A percentile compares a stretch with the other conserved stretches of the same genome.
phyloP scores from a whole-genome alignment of 2,888 invertebrate genomes.

The Stictocephala bisonia region DNA sequence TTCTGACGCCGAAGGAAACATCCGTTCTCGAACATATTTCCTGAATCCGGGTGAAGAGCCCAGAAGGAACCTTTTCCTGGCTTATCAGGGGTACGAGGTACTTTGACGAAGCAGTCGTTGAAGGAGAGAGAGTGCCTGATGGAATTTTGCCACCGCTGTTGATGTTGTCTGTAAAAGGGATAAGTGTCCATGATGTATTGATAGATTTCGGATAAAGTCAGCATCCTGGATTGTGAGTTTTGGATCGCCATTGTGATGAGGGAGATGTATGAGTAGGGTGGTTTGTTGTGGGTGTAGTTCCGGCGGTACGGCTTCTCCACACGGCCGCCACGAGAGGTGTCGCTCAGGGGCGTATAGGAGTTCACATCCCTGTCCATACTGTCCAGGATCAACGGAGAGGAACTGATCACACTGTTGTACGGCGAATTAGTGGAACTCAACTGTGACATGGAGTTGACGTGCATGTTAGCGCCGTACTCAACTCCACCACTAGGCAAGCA shows the following conservation, averaged over 20 bases:
- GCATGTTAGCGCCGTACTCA: slow-evolving; percentile 72
- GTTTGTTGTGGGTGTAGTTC: slow-evolving; percentile 96
- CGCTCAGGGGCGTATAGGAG: slow-evolving; percentile 82
- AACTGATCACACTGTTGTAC: slow-evolving; percentile 69
- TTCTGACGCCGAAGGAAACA: slow-evolving; percentile 97
- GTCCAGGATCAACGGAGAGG: slow-evolving; percentile 69
- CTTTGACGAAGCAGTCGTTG: slow-evolving; percentile 99
- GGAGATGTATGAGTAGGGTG: slow-evolving; percentile 99
- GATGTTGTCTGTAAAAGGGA: slow-evolving; percentile 98
- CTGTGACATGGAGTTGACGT: slow-evolving; percentile 66
- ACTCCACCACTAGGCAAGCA: slow-evolving; percentile 78
- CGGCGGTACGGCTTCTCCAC: slow-evolving; percentile 94
- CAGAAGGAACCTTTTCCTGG: slow-evolving; percentile 99
- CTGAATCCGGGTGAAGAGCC: slow-evolving; percentile 98
- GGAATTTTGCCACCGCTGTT: slow-evolving; percentile 99
- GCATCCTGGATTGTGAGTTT: slow-evolving; percentile 94
- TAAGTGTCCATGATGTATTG: slow-evolving; percentile 99
- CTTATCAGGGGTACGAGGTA: slow-evolving; percentile 96
- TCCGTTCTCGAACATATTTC: slow-evolving; percentile 99
- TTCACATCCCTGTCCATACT: slow-evolving; percentile 65
- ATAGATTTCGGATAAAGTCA: slow-evolving; percentile 98
- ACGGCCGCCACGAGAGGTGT: slow-evolving; percentile 80
- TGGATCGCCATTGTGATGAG: slow-evolving; percentile 99
- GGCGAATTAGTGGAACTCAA: slow-evolving; percentile 73
- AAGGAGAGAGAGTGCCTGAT: slow-evolving; percentile 97